A percentile compares a stretch with the other conserved stretches of the same genome.
phyloP scores from a whole-genome alignment of 2,888 invertebrate genomes.

The Melanostoma scalare region DNA sequence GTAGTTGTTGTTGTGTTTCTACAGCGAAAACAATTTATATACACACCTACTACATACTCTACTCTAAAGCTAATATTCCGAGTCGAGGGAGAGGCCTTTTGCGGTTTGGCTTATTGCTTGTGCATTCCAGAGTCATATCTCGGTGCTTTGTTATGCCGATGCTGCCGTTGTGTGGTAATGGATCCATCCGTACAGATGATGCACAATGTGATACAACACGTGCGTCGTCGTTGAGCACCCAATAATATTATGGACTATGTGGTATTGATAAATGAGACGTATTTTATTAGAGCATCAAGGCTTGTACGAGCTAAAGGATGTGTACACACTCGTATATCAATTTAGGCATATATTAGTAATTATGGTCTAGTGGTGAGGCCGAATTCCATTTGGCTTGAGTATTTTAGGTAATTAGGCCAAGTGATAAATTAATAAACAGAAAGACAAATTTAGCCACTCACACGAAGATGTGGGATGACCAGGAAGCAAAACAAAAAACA shows the following conservation, averaged over 20 bases:
- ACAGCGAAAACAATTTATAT: neutral
- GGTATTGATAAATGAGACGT: conserved; percentile 58
- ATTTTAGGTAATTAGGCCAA: conserved; percentile 35
- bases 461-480: too few species aligned
- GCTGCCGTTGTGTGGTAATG: conserved; percentile 7
- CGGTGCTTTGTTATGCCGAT: conserved; percentile 1
- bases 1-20: too few species aligned
- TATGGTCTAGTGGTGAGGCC: conserved; percentile 35
- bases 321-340: conserved; percentile 53
- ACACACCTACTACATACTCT: neutral
- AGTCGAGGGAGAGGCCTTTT: conserved; percentile 33
- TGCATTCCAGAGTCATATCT: conserved; percentile 23
- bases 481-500: too few species aligned
- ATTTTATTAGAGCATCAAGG: conserved; percentile 65
- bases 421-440: conserved; percentile 5
- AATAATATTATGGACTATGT: conserved; percentile 52
- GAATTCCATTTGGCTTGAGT: conserved; percentile 12
- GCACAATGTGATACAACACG: conserved; percentile 43
- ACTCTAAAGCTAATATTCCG: conserved; percentile 53
- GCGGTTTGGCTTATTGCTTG: conserved; percentile 55
- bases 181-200: conserved; percentile 38
- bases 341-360: conserved; percentile 62
- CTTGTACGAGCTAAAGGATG: conserved; percentile 40
- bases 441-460: too few species aligned
- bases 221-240: conserved; percentile 28